phyloP scores from a whole-genome alignment of 2,888 invertebrate genomes.

The Xylota sylvarum region DNA sequence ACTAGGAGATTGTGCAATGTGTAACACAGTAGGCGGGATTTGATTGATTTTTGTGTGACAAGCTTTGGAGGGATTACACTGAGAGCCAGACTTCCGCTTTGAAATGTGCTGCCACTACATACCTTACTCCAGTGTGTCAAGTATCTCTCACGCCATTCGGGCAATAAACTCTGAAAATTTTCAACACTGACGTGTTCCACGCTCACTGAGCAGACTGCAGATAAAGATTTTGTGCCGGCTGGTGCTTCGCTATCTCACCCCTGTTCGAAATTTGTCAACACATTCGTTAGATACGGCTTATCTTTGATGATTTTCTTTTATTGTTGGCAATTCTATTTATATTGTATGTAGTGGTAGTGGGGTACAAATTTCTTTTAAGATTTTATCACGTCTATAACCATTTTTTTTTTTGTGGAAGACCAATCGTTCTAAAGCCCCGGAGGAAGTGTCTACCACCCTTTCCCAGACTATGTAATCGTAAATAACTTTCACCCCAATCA shows the following conservation, averaged over 20 bases:
- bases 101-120: constrained; percentile 8
- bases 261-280: background rate
- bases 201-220: background rate
- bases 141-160: constrained; percentile 3
- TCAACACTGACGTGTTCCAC: constrained; percentile 30
- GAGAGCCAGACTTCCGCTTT: background rate
- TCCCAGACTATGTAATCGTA: background rate
- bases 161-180: constrained; percentile 15
- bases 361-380: too few species aligned
- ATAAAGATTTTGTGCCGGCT: constrained; percentile 13
- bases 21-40: background rate
- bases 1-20: background rate
- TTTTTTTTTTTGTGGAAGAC: background rate
- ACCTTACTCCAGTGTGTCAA: background rate
- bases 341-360: too few species aligned
- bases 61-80: background rate
- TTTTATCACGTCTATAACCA: background rate
- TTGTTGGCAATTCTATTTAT: too few species aligned
- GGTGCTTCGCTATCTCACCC: background rate
- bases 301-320: background rate
- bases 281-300: constrained; percentile 12
- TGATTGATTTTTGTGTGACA: background rate
- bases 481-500: constrained; percentile 25
- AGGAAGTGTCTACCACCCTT: too few species aligned
- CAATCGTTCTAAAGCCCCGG: background rate